A percentile compares a stretch with the other conserved stretches of the same genome.
Conservation (phyloP, 2,797 vertebrate species). For the Limnodromus scolopaceus region DNA sequence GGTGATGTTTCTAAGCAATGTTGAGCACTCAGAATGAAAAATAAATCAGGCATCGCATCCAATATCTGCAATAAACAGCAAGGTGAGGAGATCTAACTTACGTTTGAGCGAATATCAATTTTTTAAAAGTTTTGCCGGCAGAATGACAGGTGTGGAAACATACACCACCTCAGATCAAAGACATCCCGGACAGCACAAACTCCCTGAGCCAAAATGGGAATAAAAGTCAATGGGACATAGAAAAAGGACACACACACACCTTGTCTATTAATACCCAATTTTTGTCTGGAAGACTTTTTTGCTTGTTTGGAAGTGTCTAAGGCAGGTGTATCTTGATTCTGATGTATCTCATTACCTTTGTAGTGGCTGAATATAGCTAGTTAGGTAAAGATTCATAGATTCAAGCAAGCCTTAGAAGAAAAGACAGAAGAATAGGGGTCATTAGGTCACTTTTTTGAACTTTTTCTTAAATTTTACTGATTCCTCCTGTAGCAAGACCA, state of each 20-base stretch:
- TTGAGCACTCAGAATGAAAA: background rate
- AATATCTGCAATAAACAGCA: background rate
- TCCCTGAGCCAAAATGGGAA: background rate
- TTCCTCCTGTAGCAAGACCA: background rate
- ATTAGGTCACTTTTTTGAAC: background rate
- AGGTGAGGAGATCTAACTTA: background rate
- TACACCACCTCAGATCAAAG: background rate
- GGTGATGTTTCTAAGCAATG: background rate
- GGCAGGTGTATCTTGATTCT: background rate
- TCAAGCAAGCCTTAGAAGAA: constrained; percentile 1
- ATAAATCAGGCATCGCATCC: background rate
- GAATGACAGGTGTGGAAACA: background rate
- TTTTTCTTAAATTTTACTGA: background rate
- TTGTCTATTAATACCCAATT: background rate
- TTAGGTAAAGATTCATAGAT: background rate
- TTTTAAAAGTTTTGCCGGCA: background rate
- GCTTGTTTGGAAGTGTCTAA: background rate
- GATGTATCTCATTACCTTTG: constrained; percentile 20
- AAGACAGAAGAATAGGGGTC: background rate
- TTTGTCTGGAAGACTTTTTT: background rate
- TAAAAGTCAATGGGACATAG: background rate
- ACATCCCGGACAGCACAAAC: background rate
- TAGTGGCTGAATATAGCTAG: background rate
- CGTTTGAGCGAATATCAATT: background rate
- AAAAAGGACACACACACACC: background rate